Percentiles rank a stretch among this genome's conserved stretches.
Evolutionary conservation across 2,797 vertebrate genomes (phyloP).

Genomic region (Sebastes iracundus): DNA sequence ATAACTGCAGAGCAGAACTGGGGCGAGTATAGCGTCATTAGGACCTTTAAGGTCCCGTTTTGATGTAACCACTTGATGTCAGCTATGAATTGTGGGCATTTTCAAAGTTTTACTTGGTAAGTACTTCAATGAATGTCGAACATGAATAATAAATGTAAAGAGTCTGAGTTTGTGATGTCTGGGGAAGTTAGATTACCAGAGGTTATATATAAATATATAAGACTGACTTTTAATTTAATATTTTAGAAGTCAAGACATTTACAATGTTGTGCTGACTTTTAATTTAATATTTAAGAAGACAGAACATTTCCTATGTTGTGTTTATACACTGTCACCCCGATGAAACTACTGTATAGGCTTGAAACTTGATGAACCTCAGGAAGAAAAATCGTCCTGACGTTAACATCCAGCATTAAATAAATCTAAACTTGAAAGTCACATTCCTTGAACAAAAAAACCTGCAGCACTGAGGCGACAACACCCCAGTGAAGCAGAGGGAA

Average conservation of each 20-base stretch:
- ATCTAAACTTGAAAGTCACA: constrained; percentile 16
- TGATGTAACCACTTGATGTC: constrained; percentile 73
- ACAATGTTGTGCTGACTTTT: background rate
- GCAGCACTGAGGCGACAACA: background rate
- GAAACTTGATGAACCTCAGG: background rate
- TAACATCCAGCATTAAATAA: constrained; percentile 14
- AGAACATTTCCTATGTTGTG: background rate
- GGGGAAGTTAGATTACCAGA: constrained; percentile 30
- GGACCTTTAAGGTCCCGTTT: constrained; percentile 75
- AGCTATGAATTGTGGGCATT: constrained; percentile 66
- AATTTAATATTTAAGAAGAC: background rate
- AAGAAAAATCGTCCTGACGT: background rate
- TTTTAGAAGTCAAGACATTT: background rate
- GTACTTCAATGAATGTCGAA: constrained; percentile 66
- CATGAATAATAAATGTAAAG: constrained; percentile 71
- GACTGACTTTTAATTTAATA: constrained; percentile 11
- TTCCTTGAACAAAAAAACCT: constrained; percentile 10
- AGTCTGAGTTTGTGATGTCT: constrained; percentile 45
- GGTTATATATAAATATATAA: constrained; percentile 9
- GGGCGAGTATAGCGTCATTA: constrained; percentile 65
- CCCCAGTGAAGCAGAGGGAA: background rate
- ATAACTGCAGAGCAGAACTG: constrained; percentile 51
- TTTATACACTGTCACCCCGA: background rate
- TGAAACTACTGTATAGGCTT: background rate
- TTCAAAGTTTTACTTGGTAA: constrained; percentile 57